Evolutionary conservation across 2,888 invertebrate genomes (phyloP), one percentile per base, ranked within the genome.

Genomic region (Mycalesis mineus): DNA sequence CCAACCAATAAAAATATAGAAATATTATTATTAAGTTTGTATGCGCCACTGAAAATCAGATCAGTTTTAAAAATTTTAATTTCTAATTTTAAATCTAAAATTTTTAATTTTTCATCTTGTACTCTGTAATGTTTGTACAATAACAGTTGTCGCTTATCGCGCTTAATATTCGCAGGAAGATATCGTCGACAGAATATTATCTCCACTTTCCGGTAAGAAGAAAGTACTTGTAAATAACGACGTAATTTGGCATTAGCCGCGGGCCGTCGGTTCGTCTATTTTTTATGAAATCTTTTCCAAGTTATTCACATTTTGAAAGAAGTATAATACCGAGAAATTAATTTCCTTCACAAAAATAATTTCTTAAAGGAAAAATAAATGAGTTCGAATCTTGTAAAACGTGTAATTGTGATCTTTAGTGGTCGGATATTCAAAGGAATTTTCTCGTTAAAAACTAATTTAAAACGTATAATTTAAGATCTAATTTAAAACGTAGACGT

Each of bases 281-380:
- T 87, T 84, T 65, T 84, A 77, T 78, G 78, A 86, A 88, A 84
- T 83, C 82, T 82, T 77, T 77, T 80, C 80, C 78, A 80, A 84
- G 80, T 83, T 84, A 85, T 84, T 85, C 81, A 84, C 78, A 83
- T 86, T 82, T 82, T 78, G 74, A 83, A 82, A 85, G 78, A 83
- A 85, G 83, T 84, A 85, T 84, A 83, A 86, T 84, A 79, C 81
- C 75, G 72, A 78, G 78, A 74, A 86, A 88, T 87, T 88, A 88
- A 86, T 88, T 88, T 87, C 74, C 78, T 82, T 84, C 77, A 77
- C 75, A 82, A 75, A 80, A 84, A 83, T 81, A 80, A 82, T 83
- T 83, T 80, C 71, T 74, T 72, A 70, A 65, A 68, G 68, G 73
- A 77, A 80, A 83, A 80, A 81, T 82, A 85, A 86, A 84, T 82